Evolutionary conservation across 2,888 invertebrate species (phyloP).

Genomic region (Lymantria monacha): DNA sequence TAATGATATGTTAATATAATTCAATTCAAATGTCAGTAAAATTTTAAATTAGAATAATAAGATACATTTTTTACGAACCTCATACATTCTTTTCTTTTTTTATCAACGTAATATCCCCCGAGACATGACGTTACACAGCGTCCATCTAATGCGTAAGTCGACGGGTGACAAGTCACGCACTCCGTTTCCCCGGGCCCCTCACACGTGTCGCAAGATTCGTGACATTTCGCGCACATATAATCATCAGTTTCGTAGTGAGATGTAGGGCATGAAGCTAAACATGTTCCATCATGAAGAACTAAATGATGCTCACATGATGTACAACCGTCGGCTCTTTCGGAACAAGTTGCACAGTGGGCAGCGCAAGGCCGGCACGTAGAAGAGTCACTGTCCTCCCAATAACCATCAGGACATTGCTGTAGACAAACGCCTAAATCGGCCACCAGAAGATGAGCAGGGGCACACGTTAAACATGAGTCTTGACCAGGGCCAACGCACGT

Average conservation of each 20-base stretch:
- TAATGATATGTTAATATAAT: slow-evolving; percentile 10
- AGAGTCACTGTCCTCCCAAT: slow-evolving; percentile 89
- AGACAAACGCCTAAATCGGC: slow-evolving; percentile 93
- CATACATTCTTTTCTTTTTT: slow-evolving; percentile 90
- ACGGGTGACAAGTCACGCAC: slow-evolving; percentile 90
- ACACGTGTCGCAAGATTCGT: slow-evolving; percentile 90
- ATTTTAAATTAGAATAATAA: slow-evolving; percentile 3
- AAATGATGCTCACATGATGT: slow-evolving; percentile 94
- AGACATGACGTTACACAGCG: slow-evolving; percentile 89
- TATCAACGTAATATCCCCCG: slow-evolving; percentile 88
- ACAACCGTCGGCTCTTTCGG: slow-evolving; percentile 91
- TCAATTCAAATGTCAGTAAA: background rate
- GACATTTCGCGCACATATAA: slow-evolving; percentile 91
- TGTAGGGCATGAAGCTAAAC: slow-evolving; percentile 91
- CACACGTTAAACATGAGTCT: slow-evolving; percentile 92
- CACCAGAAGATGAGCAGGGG: slow-evolving; percentile 91
- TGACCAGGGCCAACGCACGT: slow-evolving; percentile 94
- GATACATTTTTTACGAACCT: slow-evolving; percentile 59
- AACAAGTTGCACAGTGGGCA: slow-evolving; percentile 92
- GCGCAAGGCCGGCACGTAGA: slow-evolving; percentile 93
- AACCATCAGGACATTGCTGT: slow-evolving; percentile 94
- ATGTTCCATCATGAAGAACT: slow-evolving; percentile 90
- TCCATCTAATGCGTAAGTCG: slow-evolving; percentile 87
- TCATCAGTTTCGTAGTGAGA: slow-evolving; percentile 93
- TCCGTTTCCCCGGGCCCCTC: slow-evolving; percentile 89